Evolutionary conservation across 2,113 vertebrate species (phyloP), one percentile per base, ranked within the genome.

Genomic region (Zeus faber): DNA sequence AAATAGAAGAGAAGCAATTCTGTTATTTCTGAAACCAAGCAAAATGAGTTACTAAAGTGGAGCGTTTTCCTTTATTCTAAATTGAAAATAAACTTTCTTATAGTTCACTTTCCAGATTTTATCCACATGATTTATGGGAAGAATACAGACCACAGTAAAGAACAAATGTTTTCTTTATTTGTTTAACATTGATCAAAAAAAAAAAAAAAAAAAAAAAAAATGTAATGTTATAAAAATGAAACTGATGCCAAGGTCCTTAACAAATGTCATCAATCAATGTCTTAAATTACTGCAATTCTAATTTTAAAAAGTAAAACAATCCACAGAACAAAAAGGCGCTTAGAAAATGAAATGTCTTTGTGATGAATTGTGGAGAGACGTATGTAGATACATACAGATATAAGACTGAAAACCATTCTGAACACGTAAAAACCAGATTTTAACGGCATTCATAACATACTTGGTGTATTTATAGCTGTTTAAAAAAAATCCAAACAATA

Each of bases 81-180:
- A n/a, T n/a, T n/a, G n/a, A n/a, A n/a, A n/a, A n/a, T n/a, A n/a
- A n/a, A n/a, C n/a, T n/a, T n/a, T n/a, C n/a, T n/a, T n/a, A n/a
- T n/a, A n/a, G n/a, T n/a, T n/a, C n/a, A n/a, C n/a, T n/a, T n/a
- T n/a, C n/a, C n/a, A n/a, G 31, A 62, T 29, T 43, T 58, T 6
- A 51, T 54, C 20, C 17, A 48, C 49, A 46, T 43, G 22, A 37
- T 65, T 72, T 63, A 39, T 58, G 68, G 27, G 35, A 81, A 60
- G 45, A 74, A 83, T 18, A 62, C 51, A 64, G 24, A 33, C 49
- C 33, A 26, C 67, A 65, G 24, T 70, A 54, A 65, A 48, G 58
- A 74, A 77, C 58, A 76, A 78, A 58, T 60, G 68, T 57, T 54
- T 63, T 45, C 56, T 87, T 90, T 89, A 89, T 85, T 90, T 81